Evolutionary conservation across 2,888 invertebrate genomes (phyloP).

Genomic region (Drosophila pseudotakahashii): DNA sequence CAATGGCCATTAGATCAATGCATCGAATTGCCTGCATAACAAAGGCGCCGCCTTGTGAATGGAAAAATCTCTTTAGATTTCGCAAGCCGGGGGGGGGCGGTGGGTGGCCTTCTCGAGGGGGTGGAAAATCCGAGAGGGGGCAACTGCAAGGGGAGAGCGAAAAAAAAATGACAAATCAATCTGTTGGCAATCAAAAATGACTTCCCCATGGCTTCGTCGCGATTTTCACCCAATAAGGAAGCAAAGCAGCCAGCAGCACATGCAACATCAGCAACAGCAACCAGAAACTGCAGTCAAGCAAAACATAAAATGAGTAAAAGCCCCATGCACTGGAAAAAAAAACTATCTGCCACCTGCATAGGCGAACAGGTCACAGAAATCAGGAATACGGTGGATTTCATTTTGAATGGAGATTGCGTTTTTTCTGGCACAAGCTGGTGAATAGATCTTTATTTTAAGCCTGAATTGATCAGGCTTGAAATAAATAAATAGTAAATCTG

Average conservation of each 20-base stretch:
- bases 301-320: conserved; percentile 49
- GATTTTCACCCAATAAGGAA: conserved; percentile 79
- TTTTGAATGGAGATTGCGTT: conserved; percentile 7
- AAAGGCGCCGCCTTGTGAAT: conserved; percentile 47
- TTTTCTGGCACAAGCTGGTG: conserved; percentile 22
- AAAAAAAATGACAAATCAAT: conserved; percentile 72
- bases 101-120: not conserved
- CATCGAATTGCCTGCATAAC: conserved; percentile 50
- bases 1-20: conserved; percentile 68
- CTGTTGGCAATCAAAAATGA: conserved; percentile 71
- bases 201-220: conserved; percentile 61
- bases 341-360: conserved; percentile 1
- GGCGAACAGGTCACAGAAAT: not conserved
- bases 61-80: conserved; percentile 4
- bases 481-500: conserved; percentile 26
- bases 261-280: conserved; percentile 44
- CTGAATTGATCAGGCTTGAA: conserved; percentile 2
- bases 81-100: conserved; percentile 1
- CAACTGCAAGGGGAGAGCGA: not conserved
- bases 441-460: conserved; percentile 28
- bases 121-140: not conserved
- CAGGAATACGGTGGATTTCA: conserved; percentile 1
- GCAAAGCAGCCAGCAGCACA: conserved; percentile 53
- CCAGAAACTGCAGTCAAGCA: conserved; percentile 74
- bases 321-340: conserved; percentile 20